Base-by-base conservation (phyloP, 2,797 vertebrate species). In the Meda fulgida region DNA sequence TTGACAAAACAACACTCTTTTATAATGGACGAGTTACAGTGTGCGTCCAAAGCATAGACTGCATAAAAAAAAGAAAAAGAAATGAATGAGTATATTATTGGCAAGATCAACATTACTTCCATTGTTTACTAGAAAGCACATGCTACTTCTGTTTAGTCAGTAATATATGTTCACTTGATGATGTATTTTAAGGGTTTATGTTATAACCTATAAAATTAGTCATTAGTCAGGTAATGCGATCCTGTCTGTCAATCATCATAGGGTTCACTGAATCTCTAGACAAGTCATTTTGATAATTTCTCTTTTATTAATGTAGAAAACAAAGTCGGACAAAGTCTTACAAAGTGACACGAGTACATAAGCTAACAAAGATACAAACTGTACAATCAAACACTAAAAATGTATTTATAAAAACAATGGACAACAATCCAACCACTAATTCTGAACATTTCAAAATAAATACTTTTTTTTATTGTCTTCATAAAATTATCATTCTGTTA, bases 301-400 rank as follows among this genome's bases (percentile, higher is more conserved):
- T 48, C 0, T 36, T 83, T 83, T 83, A 83, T 83, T 83, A 53
- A 66, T 76, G 31, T 75, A 83, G 58, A 75, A 82, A 83, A 75
- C 71, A 73, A 72, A 81, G 53, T 70, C 46, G 4, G 19, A 75
- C 48, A 75, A 75, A 36, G 11, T 58, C 73, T 58, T 55, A 72
- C 80, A 63, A 81, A 81, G 67, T 66, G 40, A 21, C 60, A 48
- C 60, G 6, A 66, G 40, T 75, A 40, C 71, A 76, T 76, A 76
- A 58, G 38, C 67, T 72, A 63, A 78, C 31, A 78, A 78, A 78
- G 36, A 78, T 46, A 73, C 53, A 83, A 83, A 76, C 58, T 83
- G 70, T 83, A 65, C 71, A 83, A 26, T 65, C 43, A 66, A 83
- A 76, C 58, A 19, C 40, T 46, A 36, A 23, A 73, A 63, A 48